Base-by-base conservation (phyloP, 2,797 vertebrate species). In the Sebastolobus altivelis region DNA sequence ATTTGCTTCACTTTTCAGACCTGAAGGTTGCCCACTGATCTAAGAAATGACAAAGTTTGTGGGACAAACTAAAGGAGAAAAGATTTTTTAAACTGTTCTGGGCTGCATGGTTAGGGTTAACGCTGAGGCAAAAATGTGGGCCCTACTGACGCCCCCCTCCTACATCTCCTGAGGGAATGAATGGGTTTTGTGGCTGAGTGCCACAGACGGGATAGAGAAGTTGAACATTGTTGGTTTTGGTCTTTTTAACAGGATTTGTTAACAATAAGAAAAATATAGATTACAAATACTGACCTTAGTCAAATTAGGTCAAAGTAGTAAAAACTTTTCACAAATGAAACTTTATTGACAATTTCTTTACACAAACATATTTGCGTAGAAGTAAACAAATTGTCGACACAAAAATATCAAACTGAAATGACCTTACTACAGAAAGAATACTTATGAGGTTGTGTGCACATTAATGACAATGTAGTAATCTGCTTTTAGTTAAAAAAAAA, bases 341-440 rank as follows among this genome's bases (percentile, higher is more conserved):
- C 46, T 49, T 49, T 49, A 49, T 49, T 49, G 0, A 20, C 0
- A 49, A 0, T 49, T 18, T 49, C 7, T 2, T 49, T 18, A 49
- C 18, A 49, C 46, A 49, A 49, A 49, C 46, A 49, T 49, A 49
- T 20, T 49, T 49, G 18, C 6, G 3, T 49, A 49, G 16, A 49
- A 49, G 46, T 20, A 49, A 49, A 49, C 46, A 49, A 49, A 0
- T 43, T 6, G 40, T 43, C 16, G n/a, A 46, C 14, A 67, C 1
- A 77, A 59, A 37, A 6, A 31, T 55, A 2, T 13, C 8, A 43
- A 43, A 52, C 0, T 33, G 0, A 8, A 25, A 67, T 20, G 43
- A 31, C 4, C 40, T 14, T 40, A 40, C 13, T 14, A 40, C 9
- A 63, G 16, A 56, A 2, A 68, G 4, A 29, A 40, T 5, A 58